Evolutionary conservation across 2,797 vertebrate species (phyloP).

Genomic region (Pangasius larnaudii): DNA sequence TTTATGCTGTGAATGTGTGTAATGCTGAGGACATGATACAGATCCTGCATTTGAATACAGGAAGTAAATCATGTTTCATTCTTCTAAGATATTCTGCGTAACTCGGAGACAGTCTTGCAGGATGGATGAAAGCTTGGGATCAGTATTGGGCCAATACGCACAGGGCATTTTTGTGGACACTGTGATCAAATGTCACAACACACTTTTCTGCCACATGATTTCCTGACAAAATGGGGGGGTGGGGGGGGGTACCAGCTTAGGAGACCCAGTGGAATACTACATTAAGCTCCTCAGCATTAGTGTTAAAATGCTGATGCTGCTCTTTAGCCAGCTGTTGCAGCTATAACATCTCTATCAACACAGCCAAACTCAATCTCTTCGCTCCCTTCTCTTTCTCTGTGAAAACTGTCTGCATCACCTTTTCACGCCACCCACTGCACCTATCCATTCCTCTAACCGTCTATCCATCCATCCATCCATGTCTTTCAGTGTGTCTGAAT

Average conservation of each 20-base stretch:
- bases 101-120: background rate
- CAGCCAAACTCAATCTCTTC: background rate
- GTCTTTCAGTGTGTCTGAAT: slow-evolving; percentile 65
- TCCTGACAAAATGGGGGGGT: background rate
- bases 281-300: background rate
- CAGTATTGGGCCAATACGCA: background rate
- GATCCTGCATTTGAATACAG: background rate
- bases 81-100: background rate
- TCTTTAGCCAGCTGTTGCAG: slow-evolving; percentile 11
- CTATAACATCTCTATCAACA: background rate
- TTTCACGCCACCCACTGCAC: background rate
- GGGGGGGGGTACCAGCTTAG: no score
- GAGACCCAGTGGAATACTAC: background rate
- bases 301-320: background rate
- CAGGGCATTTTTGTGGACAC: background rate
- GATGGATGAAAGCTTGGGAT: background rate
- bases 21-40: background rate
- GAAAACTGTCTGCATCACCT: slow-evolving; percentile 6
- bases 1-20: background rate
- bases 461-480: slow-evolving; percentile 64
- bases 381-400: background rate
- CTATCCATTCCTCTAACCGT: slow-evolving; percentile 22
- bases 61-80: background rate
- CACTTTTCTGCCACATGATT: no score
- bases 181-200: background rate